Conservation (phyloP, 2,797 vertebrate genomes). For the Eremophila alpestris region DNA sequence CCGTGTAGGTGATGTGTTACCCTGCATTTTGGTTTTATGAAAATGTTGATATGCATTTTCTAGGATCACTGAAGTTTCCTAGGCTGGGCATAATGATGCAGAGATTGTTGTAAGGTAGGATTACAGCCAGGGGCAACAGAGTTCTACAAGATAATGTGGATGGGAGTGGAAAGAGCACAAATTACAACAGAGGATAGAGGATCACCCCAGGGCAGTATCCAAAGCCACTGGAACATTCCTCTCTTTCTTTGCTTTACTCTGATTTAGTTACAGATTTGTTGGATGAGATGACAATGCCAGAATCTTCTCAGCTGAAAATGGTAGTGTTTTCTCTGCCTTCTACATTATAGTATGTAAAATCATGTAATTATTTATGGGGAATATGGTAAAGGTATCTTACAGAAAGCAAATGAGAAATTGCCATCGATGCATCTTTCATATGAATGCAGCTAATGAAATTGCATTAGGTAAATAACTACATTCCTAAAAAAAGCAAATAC, state of each 20-base stretch:
- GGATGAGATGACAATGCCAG: not conserved
- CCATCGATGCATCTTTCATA: not conserved
- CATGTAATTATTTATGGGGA: not conserved
- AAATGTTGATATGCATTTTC: not conserved
- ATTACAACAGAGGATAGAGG: not conserved
- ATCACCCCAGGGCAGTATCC: not conserved
- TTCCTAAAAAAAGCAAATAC: not conserved
- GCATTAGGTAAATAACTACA: not conserved
- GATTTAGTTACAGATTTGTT: not conserved
- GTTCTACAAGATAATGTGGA: rapidly evolving
- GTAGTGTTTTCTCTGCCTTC: not conserved
- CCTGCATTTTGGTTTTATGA: not conserved
- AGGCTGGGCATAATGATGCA: not conserved
- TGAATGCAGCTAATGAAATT: not conserved
- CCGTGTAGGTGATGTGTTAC: not conserved
- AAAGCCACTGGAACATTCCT: not conserved
- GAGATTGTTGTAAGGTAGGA: not conserved
- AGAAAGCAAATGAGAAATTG: not conserved
- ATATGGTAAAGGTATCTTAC: not conserved
- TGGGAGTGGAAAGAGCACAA: not conserved
- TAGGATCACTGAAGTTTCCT: not conserved
- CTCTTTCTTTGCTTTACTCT: not conserved
- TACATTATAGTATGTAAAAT: not conserved
- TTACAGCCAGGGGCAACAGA: not conserved
- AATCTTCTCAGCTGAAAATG: not conserved